Evolutionary conservation across 2,797 vertebrate genomes (phyloP).

Genomic region (Cheirogaleus major): DNA sequence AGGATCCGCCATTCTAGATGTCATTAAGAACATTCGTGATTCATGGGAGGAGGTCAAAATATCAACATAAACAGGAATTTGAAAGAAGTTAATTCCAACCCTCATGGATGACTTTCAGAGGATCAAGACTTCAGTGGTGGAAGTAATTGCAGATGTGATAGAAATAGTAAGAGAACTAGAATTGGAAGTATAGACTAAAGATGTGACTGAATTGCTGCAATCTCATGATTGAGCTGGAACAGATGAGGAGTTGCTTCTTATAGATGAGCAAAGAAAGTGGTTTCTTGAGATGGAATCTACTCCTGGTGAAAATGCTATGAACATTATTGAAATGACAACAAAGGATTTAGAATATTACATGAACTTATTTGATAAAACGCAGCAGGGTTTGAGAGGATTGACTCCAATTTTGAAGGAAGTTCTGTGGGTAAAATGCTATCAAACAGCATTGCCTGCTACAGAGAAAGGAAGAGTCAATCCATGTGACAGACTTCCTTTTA

Average conservation of each 20-base stretch:
- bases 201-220: not conserved
- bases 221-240: not conserved
- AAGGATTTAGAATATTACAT: not conserved
- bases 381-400: not conserved
- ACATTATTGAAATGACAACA: not conserved
- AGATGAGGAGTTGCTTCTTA: not conserved
- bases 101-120: not conserved
- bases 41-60: not conserved
- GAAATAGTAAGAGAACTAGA: not conserved
- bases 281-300: not conserved
- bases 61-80: not conserved
- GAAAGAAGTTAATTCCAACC: not conserved
- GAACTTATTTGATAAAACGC: not conserved
- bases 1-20: not conserved
- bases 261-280: not conserved
- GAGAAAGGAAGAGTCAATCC: not conserved
- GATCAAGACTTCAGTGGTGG: not conserved
- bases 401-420: not conserved
- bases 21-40: not conserved
- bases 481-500: not conserved
- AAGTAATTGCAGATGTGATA: not conserved
- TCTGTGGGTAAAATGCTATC: not conserved
- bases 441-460: not conserved
- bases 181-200: not conserved
- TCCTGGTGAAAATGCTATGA: not conserved